Evolutionary conservation across 2,797 vertebrate species (phyloP).

Genomic region (Graptemys geographica): DNA sequence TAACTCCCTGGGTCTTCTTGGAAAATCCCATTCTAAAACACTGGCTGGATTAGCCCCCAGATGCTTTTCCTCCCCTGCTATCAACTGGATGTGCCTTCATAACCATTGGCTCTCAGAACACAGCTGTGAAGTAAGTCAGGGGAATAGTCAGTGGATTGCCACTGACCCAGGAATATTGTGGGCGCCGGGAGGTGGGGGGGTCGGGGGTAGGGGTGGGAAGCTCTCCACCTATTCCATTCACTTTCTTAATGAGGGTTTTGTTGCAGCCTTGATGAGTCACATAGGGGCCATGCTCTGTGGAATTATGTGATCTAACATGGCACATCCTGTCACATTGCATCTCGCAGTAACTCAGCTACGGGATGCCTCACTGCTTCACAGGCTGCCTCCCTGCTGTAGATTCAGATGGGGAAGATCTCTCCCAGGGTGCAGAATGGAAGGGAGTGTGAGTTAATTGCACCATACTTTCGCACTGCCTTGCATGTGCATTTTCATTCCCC

Average conservation of each 20-base stretch:
- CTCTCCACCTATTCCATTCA: fast-evolving
- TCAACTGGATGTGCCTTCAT: neutral
- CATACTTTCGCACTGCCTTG: neutral
- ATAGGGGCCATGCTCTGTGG: fast-evolving
- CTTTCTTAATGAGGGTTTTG: neutral
- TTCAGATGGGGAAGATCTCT: neutral
- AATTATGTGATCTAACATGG: neutral
- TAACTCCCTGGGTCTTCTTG: fast-evolving
- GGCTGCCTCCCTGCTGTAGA: neutral
- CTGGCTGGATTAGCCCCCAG: neutral
- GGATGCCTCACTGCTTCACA: neutral
- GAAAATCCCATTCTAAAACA: neutral
- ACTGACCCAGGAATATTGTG: neutral
- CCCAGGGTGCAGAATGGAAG: neutral
- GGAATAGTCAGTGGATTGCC: fast-evolving
- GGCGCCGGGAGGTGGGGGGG: fast-evolving
- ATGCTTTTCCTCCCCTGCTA: neutral
- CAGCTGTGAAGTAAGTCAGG: neutral
- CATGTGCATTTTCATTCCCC: neutral
- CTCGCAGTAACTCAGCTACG: neutral
- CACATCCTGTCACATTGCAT: constrained; percentile 33
- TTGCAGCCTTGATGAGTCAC: neutral
- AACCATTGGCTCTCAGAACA: neutral
- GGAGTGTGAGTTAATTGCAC: neutral
- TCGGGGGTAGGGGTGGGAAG: neutral